Conservation (phyloP, 2,113 vertebrate species). For the Helogale parvula region DNA sequence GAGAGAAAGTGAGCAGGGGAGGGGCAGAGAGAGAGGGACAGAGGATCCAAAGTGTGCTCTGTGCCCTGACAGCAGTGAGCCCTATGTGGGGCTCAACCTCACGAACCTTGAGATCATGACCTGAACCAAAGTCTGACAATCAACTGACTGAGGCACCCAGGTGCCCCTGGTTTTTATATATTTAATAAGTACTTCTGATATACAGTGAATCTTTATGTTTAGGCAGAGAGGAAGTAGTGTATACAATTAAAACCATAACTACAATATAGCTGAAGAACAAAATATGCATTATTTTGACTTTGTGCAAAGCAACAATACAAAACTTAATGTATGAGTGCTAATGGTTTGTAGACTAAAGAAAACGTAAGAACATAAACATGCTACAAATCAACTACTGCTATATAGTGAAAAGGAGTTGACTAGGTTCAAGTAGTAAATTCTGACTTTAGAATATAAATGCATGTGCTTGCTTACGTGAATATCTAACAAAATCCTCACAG, state of each 20-base stretch:
- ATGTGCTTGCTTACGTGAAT: constrained; percentile 20
- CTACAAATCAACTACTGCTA: constrained; percentile 37
- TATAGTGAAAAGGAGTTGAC: constrained; percentile 36
- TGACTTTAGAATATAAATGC: constrained; percentile 53
- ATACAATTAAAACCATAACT: neutral
- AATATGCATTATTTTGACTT: constrained; percentile 15
- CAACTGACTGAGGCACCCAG: too few relatives aligned
- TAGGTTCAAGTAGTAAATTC: constrained; percentile 20
- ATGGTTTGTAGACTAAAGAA: constrained; percentile 9
- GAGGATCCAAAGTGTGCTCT: too few relatives aligned
- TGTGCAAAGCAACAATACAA: neutral
- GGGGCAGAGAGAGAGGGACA: too few relatives aligned
- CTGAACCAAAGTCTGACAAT: too few relatives aligned
- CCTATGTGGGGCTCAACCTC: too few relatives aligned
- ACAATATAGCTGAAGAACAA: neutral
- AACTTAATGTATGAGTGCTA: neutral
- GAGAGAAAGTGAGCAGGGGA: too few relatives aligned
- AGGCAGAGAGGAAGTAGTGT: constrained; percentile 3
- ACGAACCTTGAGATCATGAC: too few relatives aligned
- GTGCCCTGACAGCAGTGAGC: too few relatives aligned
- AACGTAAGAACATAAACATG: constrained; percentile 8
- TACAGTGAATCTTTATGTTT: neutral
- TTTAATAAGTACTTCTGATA: neutral
- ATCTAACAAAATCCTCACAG: constrained; percentile 29
- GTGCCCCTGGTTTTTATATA: neutral